Evolutionary conservation across 30 jellyfish, hydroid and myxozoan genomes (phyloP).

Genomic region (Aurelia aurita): DNA sequence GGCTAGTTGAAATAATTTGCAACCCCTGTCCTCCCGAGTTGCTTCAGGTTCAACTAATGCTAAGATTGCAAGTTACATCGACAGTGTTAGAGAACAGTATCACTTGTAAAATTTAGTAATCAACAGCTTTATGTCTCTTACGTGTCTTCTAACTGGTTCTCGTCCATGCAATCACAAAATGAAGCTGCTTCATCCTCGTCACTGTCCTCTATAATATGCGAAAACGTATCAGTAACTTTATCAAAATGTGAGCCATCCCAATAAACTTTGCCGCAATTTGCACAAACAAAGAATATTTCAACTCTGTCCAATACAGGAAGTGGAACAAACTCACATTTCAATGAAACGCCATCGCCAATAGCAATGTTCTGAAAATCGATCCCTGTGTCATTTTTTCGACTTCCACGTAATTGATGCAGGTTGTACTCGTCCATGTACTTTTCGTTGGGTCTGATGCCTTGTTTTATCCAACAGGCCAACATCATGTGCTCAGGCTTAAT

Average conservation of each 20-base stretch:
- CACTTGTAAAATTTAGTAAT: not conserved
- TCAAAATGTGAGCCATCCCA: conserved; percentile 88
- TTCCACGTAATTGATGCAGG: conserved; percentile 46
- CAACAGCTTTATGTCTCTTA: too few species aligned
- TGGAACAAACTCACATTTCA: conserved; percentile 75
- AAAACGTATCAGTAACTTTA: conserved; percentile 47
- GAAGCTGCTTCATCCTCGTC: conserved; percentile 15
- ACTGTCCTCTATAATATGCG: conserved; percentile 57
- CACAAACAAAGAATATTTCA: conserved; percentile 65
- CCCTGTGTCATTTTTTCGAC: conserved; percentile 30
- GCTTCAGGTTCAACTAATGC: not conserved
- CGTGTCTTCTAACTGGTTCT: too few species aligned
- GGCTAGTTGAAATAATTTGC: too few species aligned
- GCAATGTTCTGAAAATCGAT: conserved; percentile 65
- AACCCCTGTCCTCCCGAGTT: too few species aligned
- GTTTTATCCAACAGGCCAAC: conserved; percentile 65
- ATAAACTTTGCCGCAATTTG: conserved; percentile 79
- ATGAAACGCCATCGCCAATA: conserved; percentile 52
- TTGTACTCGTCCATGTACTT: conserved; percentile 24
- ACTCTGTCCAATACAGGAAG: conserved; percentile 69
- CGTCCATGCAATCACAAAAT: conserved; percentile 5
- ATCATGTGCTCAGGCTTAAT: conserved; percentile 72
- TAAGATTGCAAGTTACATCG: too few species aligned
- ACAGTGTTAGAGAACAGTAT: not conserved
- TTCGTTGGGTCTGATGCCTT: conserved; percentile 56